Conservation (phyloP, 2,888 invertebrate genomes). For the Diplolepis rosae region DNA sequence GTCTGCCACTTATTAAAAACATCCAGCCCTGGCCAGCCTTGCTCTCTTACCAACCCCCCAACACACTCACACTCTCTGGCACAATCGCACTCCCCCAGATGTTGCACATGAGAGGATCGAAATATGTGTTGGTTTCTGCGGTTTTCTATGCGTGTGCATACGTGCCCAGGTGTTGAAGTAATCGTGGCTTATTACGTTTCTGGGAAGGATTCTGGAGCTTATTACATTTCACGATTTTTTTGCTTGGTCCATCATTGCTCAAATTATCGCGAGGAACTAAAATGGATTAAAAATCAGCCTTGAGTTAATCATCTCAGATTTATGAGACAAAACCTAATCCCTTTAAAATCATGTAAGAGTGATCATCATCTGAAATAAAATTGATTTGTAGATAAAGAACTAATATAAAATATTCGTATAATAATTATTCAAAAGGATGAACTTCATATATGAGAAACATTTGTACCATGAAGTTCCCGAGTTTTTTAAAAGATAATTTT, state of each 20-base stretch:
- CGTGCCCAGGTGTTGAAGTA: conserved; percentile 50
- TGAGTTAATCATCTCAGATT: conserved; percentile 28
- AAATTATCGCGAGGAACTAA: conserved; percentile 12
- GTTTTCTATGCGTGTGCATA: conserved; percentile 44
- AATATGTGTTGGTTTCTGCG: conserved; percentile 45
- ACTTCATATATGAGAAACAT: no score
- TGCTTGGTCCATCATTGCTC: conserved; percentile 24
- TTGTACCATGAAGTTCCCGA: no score
- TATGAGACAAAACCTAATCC: conserved; percentile 31
- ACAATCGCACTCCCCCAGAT: conserved; percentile 45
- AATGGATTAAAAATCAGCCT: background rate
- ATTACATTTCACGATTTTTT: conserved; percentile 59
- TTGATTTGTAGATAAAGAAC: no score
- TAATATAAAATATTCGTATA: no score
- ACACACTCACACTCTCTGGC: conserved; percentile 43
- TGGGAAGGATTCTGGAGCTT: conserved; percentile 49
- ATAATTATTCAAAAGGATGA: no score
- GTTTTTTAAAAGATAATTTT: no score
- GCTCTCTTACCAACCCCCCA: conserved; percentile 42
- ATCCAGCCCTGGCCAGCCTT: conserved; percentile 58
- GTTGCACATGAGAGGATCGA: conserved; percentile 44
- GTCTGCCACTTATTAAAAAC: conserved; percentile 71
- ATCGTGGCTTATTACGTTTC: conserved; percentile 62
- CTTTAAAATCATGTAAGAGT: no score
- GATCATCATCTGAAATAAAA: no score